phyloP scores from a whole-genome alignment of 2,113 vertebrate genomes.

The Thunnus thynnus region DNA sequence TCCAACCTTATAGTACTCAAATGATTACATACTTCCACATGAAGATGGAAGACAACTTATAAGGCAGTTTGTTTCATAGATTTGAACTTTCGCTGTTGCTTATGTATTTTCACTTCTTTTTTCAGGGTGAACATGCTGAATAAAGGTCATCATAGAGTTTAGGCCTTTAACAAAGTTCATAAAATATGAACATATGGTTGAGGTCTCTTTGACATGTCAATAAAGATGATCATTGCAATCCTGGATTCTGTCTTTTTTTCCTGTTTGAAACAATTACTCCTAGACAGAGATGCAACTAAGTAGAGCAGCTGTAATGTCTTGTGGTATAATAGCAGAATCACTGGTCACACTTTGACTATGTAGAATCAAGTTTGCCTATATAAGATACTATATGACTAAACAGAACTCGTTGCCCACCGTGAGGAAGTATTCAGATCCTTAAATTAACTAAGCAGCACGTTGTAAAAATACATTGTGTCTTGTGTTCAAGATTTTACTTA shows the following conservation, averaged over 20 bases:
- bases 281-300: not conserved
- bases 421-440: too few species aligned
- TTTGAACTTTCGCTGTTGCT: not conserved
- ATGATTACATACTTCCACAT: too few species aligned
- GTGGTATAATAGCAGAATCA: too few species aligned
- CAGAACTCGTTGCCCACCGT: too few species aligned
- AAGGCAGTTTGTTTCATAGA: not conserved
- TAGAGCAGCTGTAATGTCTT: not conserved
- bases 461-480: too few species aligned
- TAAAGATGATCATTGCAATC: slow-evolving; percentile 43
- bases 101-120: not conserved
- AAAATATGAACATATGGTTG: slow-evolving; percentile 47
- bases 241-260: slow-evolving; percentile 12
- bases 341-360: too few species aligned
- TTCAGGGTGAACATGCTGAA: slow-evolving; percentile 45
- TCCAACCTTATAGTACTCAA: too few species aligned
- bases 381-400: too few species aligned
- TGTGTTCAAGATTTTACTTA: too few species aligned
- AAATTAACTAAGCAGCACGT: too few species aligned
- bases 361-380: too few species aligned
- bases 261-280: too few species aligned
- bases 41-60: not conserved
- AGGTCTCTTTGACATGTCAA: slow-evolving; percentile 7
- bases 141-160: not conserved
- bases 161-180: slow-evolving; percentile 43